Conservation (phyloP, 2,888 invertebrate species). For the Leptopterna dolabrata region DNA sequence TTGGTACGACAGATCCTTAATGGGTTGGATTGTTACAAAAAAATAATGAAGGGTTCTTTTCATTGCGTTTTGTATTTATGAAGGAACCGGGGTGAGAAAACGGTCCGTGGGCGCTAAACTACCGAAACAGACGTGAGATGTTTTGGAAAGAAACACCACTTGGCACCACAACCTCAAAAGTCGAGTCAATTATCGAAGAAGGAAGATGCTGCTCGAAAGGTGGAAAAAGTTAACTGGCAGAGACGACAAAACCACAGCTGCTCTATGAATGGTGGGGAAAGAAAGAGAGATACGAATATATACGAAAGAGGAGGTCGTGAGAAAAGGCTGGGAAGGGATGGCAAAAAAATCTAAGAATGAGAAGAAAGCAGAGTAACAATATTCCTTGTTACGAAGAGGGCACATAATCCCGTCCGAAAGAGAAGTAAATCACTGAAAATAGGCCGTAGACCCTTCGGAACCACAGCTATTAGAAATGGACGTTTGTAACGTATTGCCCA, state of each 20-base stretch:
- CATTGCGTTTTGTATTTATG: not conserved
- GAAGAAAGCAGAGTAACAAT: conserved; percentile 40
- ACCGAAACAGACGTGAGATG: not conserved
- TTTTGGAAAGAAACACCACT: not conserved
- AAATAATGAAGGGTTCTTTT: too few species aligned
- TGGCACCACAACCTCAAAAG: not conserved
- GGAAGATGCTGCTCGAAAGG: not conserved
- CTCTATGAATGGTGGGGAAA: not conserved
- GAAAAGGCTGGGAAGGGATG: not conserved
- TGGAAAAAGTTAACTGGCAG: not conserved
- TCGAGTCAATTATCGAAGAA: not conserved
- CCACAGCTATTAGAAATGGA: conserved; percentile 46
- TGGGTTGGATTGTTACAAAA: too few species aligned
- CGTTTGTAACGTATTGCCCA: conserved; percentile 38
- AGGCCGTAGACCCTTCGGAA: conserved; percentile 33
- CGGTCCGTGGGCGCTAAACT: not conserved
- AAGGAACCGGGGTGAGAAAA: not conserved
- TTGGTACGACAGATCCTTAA: too few species aligned
- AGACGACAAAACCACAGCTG: not conserved
- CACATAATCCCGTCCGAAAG: conserved; percentile 42
- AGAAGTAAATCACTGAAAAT: conserved; percentile 40
- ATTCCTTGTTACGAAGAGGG: conserved; percentile 41
- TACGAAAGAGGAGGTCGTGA: not conserved
- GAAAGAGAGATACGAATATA: not conserved
- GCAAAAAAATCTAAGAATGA: not conserved